phyloP scores from a whole-genome alignment of 2,797 vertebrate species.

The Pseudochirops corinnae region DNA sequence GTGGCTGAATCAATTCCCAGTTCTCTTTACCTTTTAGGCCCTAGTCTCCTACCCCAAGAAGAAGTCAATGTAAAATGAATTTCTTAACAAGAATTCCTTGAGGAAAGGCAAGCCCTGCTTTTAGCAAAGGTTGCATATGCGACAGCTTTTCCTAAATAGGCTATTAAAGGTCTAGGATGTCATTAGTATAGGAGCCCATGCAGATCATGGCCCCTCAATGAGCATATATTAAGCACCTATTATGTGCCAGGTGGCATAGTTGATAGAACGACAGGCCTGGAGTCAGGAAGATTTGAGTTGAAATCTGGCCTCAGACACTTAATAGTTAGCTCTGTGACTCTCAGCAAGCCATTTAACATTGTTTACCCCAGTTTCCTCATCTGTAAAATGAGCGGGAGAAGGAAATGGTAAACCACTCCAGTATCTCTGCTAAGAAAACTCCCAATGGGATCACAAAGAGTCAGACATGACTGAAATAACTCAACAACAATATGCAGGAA shows the following conservation, averaged over 20 bases:
- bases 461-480: neutral
- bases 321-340: neutral
- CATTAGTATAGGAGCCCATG: neutral
- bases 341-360: neutral
- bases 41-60: neutral
- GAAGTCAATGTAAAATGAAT: neutral
- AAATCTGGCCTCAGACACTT: too few relatives aligned
- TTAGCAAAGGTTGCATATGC: slow-evolving; percentile 28
- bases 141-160: slow-evolving; percentile 13
- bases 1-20: neutral
- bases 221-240: neutral
- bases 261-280: too few relatives aligned
- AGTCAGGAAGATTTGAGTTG: too few relatives aligned
- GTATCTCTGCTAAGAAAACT: neutral
- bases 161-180: neutral
- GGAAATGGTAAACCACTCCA: neutral
- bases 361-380: neutral
- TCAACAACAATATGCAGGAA: neutral
- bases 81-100: slow-evolving; percentile 16
- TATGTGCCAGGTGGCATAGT: neutral
- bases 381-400: neutral
- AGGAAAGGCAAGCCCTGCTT: slow-evolving; percentile 9
- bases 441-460: neutral
- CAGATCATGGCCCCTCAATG: neutral
- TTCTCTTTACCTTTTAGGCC: slow-evolving; percentile 6